phyloP scores from a whole-genome alignment of 2,888 invertebrate genomes.

The Tiphia femorata region DNA sequence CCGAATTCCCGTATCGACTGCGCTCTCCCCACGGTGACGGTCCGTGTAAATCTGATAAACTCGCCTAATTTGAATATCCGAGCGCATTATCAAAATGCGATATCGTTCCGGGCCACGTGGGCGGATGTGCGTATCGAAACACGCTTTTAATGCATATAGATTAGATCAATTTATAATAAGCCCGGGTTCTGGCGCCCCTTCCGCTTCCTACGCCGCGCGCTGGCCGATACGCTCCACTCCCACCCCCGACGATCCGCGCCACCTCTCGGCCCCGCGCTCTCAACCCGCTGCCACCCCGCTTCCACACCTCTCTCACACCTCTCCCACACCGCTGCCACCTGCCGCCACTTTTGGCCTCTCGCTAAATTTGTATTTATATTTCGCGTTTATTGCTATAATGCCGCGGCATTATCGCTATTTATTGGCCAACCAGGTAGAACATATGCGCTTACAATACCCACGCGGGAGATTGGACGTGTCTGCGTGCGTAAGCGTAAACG shows the following conservation, averaged over 20 bases:
- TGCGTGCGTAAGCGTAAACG: neutral
- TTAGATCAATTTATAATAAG: constrained; percentile 67
- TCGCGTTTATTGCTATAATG: constrained; percentile 62
- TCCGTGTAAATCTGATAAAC: constrained; percentile 63
- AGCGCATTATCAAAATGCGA: constrained; percentile 65
- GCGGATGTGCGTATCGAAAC: constrained; percentile 53
- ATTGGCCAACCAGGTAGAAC: constrained; percentile 52
- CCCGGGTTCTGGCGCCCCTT: constrained; percentile 53
- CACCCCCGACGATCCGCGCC: too few species aligned
- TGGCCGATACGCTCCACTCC: constrained; percentile 4
- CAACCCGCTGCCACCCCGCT: too few species aligned
- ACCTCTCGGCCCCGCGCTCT: too few species aligned
- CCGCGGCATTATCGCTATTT: constrained; percentile 62
- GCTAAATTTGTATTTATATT: constrained; percentile 64
- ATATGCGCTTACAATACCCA: constrained; percentile 34
- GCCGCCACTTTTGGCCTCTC: constrained; percentile 39
- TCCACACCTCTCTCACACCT: neutral
- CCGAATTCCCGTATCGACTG: constrained; percentile 26
- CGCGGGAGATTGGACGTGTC: constrained; percentile 11
- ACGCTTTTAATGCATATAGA: constrained; percentile 66
- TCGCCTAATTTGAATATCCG: constrained; percentile 64
- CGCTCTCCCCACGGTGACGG: constrained; percentile 48
- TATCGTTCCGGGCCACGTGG: constrained; percentile 56
- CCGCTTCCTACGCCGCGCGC: constrained; percentile 24
- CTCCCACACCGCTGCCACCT: constrained; percentile 4